Evolutionary conservation across 1,140 invertebrate species (phyloP).

Genomic region (Pentalonia nigronervosa): DNA sequence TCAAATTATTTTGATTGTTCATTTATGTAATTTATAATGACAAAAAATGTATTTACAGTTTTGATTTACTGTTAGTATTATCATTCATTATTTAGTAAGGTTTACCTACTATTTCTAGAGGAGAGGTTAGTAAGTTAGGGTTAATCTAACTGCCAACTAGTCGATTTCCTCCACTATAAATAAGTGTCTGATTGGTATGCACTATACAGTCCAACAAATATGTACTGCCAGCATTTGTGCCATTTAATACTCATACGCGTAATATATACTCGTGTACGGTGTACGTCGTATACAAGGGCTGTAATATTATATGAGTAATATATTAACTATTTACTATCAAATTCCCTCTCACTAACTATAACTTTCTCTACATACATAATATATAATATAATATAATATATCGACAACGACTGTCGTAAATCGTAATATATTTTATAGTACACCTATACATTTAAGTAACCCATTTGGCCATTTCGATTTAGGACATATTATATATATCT

Average conservation of each 20-base stretch:
- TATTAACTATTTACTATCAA: not conserved
- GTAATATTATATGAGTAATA: not conserved
- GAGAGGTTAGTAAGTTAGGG: not conserved
- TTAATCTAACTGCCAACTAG: not conserved
- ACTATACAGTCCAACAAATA: not conserved
- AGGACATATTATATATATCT: not conserved
- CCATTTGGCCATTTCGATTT: not conserved
- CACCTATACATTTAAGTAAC: not conserved
- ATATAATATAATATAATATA: conserved; percentile 11
- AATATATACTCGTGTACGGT: not conserved
- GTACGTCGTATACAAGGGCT: not conserved
- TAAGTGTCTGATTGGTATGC: not conserved
- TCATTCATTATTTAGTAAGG: too few relatives aligned
- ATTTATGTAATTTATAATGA: too few relatives aligned
- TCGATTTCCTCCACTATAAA: not conserved
- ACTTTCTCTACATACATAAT: not conserved
- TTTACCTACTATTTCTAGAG: too few relatives aligned
- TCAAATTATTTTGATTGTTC: too few relatives aligned
- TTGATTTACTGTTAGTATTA: too few relatives aligned
- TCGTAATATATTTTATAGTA: not conserved
- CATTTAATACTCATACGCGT: not conserved
- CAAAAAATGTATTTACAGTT: too few relatives aligned
- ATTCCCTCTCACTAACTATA: not conserved
- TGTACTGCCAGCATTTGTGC: not conserved
- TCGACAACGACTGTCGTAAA: not conserved